Percentiles rank a stretch among this genome's conserved stretches.
Evolutionary conservation across 1,140 invertebrate genomes (phyloP).

Genomic region (Asbolus verrucosus): DNA sequence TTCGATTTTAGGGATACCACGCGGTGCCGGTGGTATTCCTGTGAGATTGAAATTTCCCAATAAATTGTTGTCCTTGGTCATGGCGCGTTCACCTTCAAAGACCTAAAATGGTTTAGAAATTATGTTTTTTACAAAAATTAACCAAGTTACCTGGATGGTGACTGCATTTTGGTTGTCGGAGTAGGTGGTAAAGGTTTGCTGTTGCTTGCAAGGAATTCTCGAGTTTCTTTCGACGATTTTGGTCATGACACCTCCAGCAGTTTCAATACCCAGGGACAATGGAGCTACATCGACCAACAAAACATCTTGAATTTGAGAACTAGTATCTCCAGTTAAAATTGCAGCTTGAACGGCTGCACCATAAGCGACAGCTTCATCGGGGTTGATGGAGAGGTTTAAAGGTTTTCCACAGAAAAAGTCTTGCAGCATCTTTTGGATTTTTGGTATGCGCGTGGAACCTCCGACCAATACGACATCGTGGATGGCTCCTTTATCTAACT

Average conservation of each 20-base stretch:
- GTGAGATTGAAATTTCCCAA: conserved; percentile 73
- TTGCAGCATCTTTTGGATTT: conserved; percentile 75
- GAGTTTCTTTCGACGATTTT: conserved; percentile 76
- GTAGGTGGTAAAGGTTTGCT: conserved; percentile 75
- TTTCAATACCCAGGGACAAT: conserved; percentile 78
- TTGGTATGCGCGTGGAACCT: conserved; percentile 76
- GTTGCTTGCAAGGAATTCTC: conserved; percentile 77
- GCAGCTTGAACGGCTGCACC: conserved; percentile 83
- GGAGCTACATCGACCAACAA: conserved; percentile 80
- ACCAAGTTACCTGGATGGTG: conserved; percentile 78
- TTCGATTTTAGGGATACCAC: conserved; percentile 94
- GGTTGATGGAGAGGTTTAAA: conserved; percentile 80
- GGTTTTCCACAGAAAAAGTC: conserved; percentile 76
- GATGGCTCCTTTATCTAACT: conserved; percentile 77
- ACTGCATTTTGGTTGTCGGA: conserved; percentile 80
- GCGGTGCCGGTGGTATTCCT: conserved; percentile 80
- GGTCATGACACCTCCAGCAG: conserved; percentile 77
- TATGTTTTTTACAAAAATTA: not conserved
- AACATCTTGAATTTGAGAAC: conserved; percentile 80
- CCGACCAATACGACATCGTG: conserved; percentile 74
- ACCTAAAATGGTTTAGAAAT: conserved; percentile 50
- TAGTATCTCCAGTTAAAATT: conserved; percentile 76
- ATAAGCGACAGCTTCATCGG: conserved; percentile 83
- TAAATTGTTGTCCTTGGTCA: conserved; percentile 64
- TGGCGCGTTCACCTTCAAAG: conserved; percentile 62